Evolutionary conservation across 2,797 vertebrate genomes (phyloP).

Genomic region (Mus spretus): DNA sequence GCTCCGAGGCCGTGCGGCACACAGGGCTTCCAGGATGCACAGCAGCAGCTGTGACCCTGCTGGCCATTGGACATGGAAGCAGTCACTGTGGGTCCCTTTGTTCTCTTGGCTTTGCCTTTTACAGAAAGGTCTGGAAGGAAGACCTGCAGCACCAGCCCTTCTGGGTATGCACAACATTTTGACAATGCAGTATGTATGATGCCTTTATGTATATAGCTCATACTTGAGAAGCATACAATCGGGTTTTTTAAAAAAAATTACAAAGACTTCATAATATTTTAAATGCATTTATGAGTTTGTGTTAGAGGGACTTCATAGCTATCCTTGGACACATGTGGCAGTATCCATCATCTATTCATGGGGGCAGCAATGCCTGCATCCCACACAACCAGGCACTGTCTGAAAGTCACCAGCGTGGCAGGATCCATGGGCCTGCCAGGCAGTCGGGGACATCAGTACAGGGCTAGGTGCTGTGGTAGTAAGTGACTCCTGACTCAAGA

Average conservation of each 20-base stretch:
- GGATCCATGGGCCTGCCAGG: neutral
- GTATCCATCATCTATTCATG: neutral
- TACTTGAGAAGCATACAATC: neutral
- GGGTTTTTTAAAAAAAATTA: neutral
- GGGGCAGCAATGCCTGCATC: neutral
- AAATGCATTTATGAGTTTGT: neutral
- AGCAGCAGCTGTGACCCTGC: neutral
- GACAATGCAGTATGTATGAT: neutral
- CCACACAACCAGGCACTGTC: slow-evolving; percentile 32
- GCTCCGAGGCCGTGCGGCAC: accelerated
- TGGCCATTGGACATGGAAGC: neutral
- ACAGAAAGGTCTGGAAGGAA: neutral
- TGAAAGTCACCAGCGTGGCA: neutral
- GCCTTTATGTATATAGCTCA: neutral
- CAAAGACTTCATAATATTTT: neutral
- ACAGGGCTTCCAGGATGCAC: neutral
- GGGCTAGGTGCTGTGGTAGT: neutral
- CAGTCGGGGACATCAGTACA: neutral
- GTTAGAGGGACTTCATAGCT: neutral
- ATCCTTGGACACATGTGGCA: neutral
- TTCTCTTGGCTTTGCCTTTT: neutral
- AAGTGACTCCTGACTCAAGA: neutral
- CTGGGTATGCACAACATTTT: neutral
- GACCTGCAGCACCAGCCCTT: neutral
- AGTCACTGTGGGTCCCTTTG: neutral